A percentile compares a stretch with the other conserved stretches of the same genome.
Conservation (phyloP, 2,797 vertebrate genomes). For the Peromyscus aztecus region DNA sequence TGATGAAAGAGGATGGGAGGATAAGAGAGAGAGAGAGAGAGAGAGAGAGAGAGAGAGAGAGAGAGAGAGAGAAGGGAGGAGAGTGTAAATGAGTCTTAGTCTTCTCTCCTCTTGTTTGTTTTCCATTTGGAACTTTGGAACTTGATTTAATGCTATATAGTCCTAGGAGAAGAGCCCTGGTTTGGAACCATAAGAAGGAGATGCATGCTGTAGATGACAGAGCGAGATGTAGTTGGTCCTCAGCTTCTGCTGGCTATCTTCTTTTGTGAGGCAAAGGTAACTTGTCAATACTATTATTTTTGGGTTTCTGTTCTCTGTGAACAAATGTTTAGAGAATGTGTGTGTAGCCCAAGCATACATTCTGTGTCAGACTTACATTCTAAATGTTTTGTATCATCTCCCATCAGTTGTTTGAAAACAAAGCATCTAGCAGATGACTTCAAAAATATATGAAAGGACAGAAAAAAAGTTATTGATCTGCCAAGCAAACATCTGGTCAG, state of each 20-base stretch:
- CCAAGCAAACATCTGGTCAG: neutral
- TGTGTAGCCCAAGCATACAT: neutral
- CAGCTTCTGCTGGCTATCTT: neutral
- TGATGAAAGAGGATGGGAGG: neutral
- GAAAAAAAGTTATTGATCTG: neutral
- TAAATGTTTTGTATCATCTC: neutral
- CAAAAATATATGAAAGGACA: neutral
- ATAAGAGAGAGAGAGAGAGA: neutral
- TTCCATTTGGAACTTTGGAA: neutral
- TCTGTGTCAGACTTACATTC: neutral
- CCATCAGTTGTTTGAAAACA: neutral
- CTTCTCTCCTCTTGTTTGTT: neutral
- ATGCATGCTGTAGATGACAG: neutral
- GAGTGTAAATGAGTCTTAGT: neutral
- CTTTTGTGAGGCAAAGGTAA: neutral
- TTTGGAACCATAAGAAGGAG: constrained; percentile 30
- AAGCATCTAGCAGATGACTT: neutral
- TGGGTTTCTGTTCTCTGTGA: neutral
- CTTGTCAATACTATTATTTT: neutral
- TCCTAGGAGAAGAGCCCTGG: neutral
- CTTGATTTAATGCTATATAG: neutral
- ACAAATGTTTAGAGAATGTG: neutral
- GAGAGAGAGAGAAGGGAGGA: no score
- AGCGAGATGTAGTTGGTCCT: neutral
- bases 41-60: neutral